phyloP scores from a whole-genome alignment of 2,888 invertebrate genomes.

The Anthrax anthrax region DNA sequence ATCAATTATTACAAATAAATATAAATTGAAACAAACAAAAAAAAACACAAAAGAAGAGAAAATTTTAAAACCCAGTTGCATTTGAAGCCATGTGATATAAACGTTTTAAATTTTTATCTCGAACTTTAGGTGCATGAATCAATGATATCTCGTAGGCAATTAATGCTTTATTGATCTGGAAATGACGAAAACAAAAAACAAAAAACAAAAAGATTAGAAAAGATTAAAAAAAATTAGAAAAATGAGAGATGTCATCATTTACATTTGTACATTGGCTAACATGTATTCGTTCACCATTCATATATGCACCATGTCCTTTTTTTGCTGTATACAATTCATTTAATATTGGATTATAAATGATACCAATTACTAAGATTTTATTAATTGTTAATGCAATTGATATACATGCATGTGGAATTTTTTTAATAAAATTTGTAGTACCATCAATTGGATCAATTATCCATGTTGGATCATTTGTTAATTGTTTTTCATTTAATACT shows the following conservation, averaged over 20 bases:
- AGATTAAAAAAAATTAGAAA: too few relatives aligned
- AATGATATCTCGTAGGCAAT: slow-evolving; percentile 29
- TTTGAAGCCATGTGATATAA: slow-evolving; percentile 28
- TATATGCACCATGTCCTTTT: slow-evolving; percentile 58
- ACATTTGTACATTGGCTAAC: slow-evolving; percentile 28
- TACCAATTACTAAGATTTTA: slow-evolving; percentile 48
- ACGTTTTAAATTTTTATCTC: slow-evolving; percentile 32
- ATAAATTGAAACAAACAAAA: not conserved
- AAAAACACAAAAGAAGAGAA: not conserved
- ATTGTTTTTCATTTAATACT: slow-evolving; percentile 30
- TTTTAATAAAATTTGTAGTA: slow-evolving; percentile 66
- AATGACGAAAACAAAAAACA: too few relatives aligned
- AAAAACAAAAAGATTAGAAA: too few relatives aligned
- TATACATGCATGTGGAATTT: slow-evolving; percentile 51
- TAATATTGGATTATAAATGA: slow-evolving; percentile 61
- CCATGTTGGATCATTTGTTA: slow-evolving; percentile 71
- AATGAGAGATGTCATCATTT: too few relatives aligned
- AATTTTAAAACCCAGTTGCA: slow-evolving; percentile 23
- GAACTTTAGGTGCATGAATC: slow-evolving; percentile 22
- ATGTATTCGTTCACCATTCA: slow-evolving; percentile 49
- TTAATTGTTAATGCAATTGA: slow-evolving; percentile 48
- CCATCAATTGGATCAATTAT: slow-evolving; percentile 82
- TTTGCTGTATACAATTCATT: slow-evolving; percentile 59
- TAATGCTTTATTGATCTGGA: slow-evolving; percentile 17
- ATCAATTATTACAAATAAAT: not conserved